A percentile compares a stretch with the other conserved stretches of the same genome.
Evolutionary conservation across 1,140 invertebrate species (phyloP).

Genomic region (Coelopa frigida): DNA sequence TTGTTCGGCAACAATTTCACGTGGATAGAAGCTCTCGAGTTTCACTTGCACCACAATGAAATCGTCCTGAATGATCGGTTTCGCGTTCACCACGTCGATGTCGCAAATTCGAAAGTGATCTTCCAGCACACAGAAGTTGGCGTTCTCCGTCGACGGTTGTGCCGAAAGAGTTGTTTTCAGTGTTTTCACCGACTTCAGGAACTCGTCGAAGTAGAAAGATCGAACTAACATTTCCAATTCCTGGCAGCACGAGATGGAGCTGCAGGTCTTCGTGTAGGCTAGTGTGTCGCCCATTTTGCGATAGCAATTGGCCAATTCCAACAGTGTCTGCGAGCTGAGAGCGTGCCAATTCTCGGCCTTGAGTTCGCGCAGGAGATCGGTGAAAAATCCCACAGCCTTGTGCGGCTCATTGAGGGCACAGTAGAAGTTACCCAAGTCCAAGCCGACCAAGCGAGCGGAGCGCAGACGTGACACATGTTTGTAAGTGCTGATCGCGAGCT

Average conservation of each 20-base stretch:
- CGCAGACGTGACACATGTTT: conserved; percentile 87
- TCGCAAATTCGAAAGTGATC: conserved; percentile 40
- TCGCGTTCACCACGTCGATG: conserved; percentile 28
- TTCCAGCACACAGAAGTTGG: conserved; percentile 36
- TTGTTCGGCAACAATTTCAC: conserved; percentile 49
- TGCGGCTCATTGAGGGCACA: conserved; percentile 76
- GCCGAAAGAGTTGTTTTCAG: conserved; percentile 48
- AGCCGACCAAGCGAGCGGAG: conserved; percentile 78
- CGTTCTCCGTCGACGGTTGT: conserved; percentile 33
- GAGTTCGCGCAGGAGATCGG: conserved; percentile 79
- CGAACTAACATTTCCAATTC: conserved; percentile 66
- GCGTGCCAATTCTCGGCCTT: conserved; percentile 78
- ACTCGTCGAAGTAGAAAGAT: conserved; percentile 69
- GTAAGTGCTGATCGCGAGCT: conserved; percentile 92
- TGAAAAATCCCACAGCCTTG: conserved; percentile 82
- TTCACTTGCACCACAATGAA: conserved; percentile 51
- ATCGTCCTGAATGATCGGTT: conserved; percentile 49
- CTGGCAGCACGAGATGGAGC: conserved; percentile 65
- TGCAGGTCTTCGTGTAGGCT: conserved; percentile 66
- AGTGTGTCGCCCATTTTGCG: conserved; percentile 64
- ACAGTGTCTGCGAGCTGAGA: conserved; percentile 70
- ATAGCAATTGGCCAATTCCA: conserved; percentile 81
- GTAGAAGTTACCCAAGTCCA: conserved; percentile 85
- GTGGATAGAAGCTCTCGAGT: conserved; percentile 55
- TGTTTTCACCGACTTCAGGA: conserved; percentile 59